Evolutionary conservation across 2,113 vertebrate species (phyloP).

Genomic region (Eudyptes chrysolophus): DNA sequence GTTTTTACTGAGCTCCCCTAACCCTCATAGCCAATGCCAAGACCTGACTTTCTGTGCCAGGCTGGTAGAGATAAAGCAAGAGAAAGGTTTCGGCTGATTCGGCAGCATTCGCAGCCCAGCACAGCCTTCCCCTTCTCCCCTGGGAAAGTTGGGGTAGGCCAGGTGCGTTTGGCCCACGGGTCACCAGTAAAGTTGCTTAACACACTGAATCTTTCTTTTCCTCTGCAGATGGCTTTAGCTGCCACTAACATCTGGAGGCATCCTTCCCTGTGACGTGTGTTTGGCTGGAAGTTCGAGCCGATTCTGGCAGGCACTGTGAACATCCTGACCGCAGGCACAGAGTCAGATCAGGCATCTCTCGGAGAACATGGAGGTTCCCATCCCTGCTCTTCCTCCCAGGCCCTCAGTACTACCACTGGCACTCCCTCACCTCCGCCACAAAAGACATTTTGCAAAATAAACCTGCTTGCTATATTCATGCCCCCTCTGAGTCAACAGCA

Average conservation of each 20-base stretch:
- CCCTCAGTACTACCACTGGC: neutral
- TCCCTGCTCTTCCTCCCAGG: neutral
- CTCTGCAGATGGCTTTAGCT: neutral
- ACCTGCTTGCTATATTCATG: accelerated
- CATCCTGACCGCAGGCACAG: neutral
- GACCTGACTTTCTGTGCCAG: neutral
- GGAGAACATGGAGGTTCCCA: neutral
- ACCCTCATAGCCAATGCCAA: neutral
- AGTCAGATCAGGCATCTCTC: neutral
- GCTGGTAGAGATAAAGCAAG: neutral
- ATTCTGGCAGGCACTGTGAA: neutral
- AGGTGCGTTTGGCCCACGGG: neutral
- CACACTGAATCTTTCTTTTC: neutral
- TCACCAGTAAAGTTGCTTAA: neutral
- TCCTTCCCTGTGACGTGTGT: accelerated
- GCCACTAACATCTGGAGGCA: neutral
- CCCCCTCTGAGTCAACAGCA: no score
- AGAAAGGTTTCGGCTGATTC: neutral
- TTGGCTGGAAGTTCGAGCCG: neutral
- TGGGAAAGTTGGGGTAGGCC: accelerated
- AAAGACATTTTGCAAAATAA: neutral
- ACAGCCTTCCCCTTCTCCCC: neutral
- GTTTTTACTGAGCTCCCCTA: neutral
- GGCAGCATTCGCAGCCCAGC: neutral
- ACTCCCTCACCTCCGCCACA: neutral